Evolutionary conservation across 2,113 vertebrate genomes (phyloP), one percentile per base, ranked within the genome.

Genomic region (Lycocorax pyrrhopterus): DNA sequence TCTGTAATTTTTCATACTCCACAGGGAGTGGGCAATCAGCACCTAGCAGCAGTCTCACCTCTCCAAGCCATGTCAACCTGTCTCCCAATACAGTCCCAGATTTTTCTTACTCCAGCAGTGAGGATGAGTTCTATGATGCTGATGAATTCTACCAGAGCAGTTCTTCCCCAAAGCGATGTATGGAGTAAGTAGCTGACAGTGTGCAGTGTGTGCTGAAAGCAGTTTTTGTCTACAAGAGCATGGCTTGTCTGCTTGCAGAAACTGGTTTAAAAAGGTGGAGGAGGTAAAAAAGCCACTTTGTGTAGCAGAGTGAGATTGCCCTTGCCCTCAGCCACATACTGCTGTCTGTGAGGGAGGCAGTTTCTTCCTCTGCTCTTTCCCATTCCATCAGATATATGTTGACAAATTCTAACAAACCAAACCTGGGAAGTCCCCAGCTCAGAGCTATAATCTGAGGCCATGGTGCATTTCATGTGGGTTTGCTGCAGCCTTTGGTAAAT

Each of bases 61-160:
- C 99, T 84, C 99, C 99, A 27, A 98, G 99, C 97, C 99, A 99
- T 96, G 99, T 99, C 94, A 99, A 98, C 96, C 97, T 99, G 82
- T 99, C 99, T 91, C 98, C 98, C 80, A 99, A 99, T 83, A 98
- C 99, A 12, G 99, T 99, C 95, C 99, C 99, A 41, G 99, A 99
- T 92, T 99, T 99, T 97, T 99, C 99, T 66, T 99, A 99, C 86
- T 99, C 99, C 13, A 99, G 99, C 98, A 99, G 99, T 67, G 99
- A 99, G 97, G 99, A 99, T 85, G 99, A 99, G 94, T 99, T 99
- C 98, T 99, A 99, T 46, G 99, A 99, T 49, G 99, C 99, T 21
- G 99, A 99, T 81, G 99, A 99, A 93, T 99, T 99, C 97, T 99
- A 99, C 97, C 99, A 99, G 97, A 99, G 97, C 97, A 98, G 97